Evolutionary conservation across 2,113 vertebrate species (phyloP).

Genomic region (Perca flavescens): DNA sequence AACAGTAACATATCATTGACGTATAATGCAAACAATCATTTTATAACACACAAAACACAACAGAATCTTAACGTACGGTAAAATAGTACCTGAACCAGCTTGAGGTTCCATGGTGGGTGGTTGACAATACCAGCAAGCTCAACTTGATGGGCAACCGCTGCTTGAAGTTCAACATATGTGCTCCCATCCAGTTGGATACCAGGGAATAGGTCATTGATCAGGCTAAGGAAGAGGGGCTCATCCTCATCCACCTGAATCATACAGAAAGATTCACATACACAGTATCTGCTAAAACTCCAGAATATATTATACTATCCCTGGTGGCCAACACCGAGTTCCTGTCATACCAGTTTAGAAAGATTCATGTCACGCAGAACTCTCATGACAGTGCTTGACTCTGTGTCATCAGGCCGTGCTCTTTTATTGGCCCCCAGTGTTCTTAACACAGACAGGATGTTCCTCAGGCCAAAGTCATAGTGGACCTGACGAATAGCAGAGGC

Average conservation of each 20-base stretch:
- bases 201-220: constrained; percentile 92
- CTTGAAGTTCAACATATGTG: constrained; percentile 88
- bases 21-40: neutral
- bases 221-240: constrained; percentile 91
- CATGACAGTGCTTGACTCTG: constrained; percentile 91
- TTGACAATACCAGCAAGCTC: constrained; percentile 87
- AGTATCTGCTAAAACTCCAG: neutral
- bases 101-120: constrained; percentile 92
- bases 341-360: constrained; percentile 89
- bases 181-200: constrained; percentile 89
- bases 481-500: constrained; percentile 79
- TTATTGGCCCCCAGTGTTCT: constrained; percentile 90
- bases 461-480: constrained; percentile 93
- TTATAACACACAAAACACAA: neutral
- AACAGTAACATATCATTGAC: neutral
- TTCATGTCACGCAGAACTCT: constrained; percentile 93
- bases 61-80: neutral
- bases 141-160: constrained; percentile 87
- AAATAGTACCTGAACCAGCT: constrained; percentile 82
- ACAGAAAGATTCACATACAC: constrained; percentile 17
- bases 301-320: neutral
- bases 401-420: constrained; percentile 86
- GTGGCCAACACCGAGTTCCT: neutral
- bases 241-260: constrained; percentile 91
- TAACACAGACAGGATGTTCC: constrained; percentile 93